phyloP scores from a whole-genome alignment of 2,113 vertebrate species.

The Eretmochelys imbricata region DNA sequence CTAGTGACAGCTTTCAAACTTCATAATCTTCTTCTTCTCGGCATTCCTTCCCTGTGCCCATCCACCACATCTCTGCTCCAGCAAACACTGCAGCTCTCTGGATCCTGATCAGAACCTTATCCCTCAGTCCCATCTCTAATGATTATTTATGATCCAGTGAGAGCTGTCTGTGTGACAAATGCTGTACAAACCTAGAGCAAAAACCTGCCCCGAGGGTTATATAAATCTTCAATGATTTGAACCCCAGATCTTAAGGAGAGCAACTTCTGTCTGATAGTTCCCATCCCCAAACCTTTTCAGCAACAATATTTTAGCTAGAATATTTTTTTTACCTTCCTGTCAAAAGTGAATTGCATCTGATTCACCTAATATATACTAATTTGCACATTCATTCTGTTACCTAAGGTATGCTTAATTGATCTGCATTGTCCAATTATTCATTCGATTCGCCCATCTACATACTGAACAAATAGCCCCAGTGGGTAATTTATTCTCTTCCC shows the following conservation, averaged over 20 bases:
- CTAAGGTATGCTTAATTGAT: conserved; percentile 50
- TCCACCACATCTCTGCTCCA: background rate
- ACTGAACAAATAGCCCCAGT: conserved; percentile 27
- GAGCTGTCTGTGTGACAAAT: background rate
- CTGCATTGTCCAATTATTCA: conserved; percentile 41
- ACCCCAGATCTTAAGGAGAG: background rate
- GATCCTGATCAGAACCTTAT: background rate
- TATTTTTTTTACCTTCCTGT: conserved; percentile 48
- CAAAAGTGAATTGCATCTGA: conserved; percentile 48
- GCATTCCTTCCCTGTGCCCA: background rate
- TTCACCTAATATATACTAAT: conserved; percentile 54
- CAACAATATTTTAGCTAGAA: conserved; percentile 32
- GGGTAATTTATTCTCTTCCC: conserved; percentile 31
- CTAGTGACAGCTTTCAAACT: background rate
- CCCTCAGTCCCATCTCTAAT: background rate
- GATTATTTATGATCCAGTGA: background rate
- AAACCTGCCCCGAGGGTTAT: background rate
- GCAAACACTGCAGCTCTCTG: background rate
- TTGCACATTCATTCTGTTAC: conserved; percentile 67
- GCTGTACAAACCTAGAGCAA: background rate
- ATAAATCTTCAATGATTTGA: conserved; percentile 2
- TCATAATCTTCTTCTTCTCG: background rate
- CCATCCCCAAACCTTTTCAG: background rate
- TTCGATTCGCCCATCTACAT: conserved; percentile 20
- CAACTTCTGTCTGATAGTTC: fast-evolving